Evolutionary conservation across 2,113 vertebrate genomes (phyloP).

Genomic region (Perccottus glenii): DNA sequence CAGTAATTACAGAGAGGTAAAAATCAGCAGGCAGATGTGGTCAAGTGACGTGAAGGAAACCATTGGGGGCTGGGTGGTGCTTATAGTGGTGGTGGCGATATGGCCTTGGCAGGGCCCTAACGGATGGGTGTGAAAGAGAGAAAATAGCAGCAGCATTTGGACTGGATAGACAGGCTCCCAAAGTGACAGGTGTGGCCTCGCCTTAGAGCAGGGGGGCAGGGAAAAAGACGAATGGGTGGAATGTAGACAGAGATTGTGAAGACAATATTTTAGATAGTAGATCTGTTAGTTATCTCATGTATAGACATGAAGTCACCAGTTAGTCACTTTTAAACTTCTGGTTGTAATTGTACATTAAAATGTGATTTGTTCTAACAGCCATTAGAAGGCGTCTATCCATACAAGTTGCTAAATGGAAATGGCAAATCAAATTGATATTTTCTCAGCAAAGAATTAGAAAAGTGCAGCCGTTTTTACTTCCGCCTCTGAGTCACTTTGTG

Average conservation of each 20-base stretch:
- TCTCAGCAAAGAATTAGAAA: too few species aligned
- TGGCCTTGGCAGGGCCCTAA: constrained; percentile 57
- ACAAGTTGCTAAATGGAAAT: too few species aligned
- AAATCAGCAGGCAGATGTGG: constrained; percentile 52
- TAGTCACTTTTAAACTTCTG: neutral
- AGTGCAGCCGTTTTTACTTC: constrained; percentile 78
- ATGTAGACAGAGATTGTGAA: constrained; percentile 59
- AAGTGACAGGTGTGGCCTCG: constrained; percentile 77
- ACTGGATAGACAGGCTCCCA: constrained; percentile 71
- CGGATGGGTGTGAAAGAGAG: constrained; percentile 71
- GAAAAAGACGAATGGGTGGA: constrained; percentile 36
- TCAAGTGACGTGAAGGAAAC: constrained; percentile 48
- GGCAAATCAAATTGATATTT: too few species aligned
- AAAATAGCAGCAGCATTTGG: constrained; percentile 73
- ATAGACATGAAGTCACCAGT: constrained; percentile 28
- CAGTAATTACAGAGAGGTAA: constrained; percentile 22
- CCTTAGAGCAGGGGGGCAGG: constrained; percentile 50
- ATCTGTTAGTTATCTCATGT: constrained; percentile 33
- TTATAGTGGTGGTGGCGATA: constrained; percentile 31
- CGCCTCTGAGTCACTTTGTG: constrained; percentile 57
- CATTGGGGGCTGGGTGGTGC: constrained; percentile 38
- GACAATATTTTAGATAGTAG: constrained; percentile 28
- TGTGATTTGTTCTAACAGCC: neutral
- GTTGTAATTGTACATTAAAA: too few species aligned
- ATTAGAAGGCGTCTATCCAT: too few species aligned